Percentiles rank a stretch among this genome's conserved stretches.
These are phyloP conservation scores for Epistrophe grossulariae DNA, from an alignment of 2,888 invertebrate genomes.

Conservation along the genomic window DNA sequence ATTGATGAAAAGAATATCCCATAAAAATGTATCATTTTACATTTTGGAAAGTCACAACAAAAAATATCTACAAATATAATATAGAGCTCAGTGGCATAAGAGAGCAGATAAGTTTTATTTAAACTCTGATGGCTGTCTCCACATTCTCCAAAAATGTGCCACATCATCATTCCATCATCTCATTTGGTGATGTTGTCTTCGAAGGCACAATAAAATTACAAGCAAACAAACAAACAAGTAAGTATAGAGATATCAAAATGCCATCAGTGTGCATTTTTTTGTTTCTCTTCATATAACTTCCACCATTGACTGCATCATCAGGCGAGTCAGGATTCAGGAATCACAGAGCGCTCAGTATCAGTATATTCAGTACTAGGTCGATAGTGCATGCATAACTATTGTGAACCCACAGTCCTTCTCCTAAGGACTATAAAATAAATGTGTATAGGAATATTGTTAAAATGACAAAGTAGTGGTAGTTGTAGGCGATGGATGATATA, in stretches of 20 bases:
- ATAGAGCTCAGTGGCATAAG: slow-evolving; percentile 5
- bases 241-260: slow-evolving; percentile 38
- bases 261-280: slow-evolving; percentile 33
- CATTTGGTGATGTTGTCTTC: slow-evolving; percentile 14
- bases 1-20: slow-evolving; percentile 24
- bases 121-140: slow-evolving; percentile 4
- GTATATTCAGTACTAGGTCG: slow-evolving; percentile 46
- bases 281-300: not conserved
- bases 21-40: slow-evolving; percentile 37
- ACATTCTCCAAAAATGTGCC: not conserved
- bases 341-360: not conserved
- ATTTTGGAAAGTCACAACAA: slow-evolving; percentile 20
- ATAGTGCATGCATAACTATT: slow-evolving; percentile 52
- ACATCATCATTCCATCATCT: slow-evolving; percentile 9
- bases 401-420: slow-evolving; percentile 54
- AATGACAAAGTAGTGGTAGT: slow-evolving; percentile 50
- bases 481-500: not conserved
- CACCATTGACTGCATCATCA: not conserved
- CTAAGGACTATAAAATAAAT: slow-evolving; percentile 37
- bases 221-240: slow-evolving; percentile 22
- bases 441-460: slow-evolving; percentile 28
- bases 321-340: slow-evolving; percentile 27
- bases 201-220: slow-evolving; percentile 13
- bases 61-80: not conserved
- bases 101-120: slow-evolving; percentile 8